These are phyloP conservation scores for Ptychoptera albimana DNA, from an alignment of 2,888 invertebrate species.

Conservation along the genomic window DNA sequence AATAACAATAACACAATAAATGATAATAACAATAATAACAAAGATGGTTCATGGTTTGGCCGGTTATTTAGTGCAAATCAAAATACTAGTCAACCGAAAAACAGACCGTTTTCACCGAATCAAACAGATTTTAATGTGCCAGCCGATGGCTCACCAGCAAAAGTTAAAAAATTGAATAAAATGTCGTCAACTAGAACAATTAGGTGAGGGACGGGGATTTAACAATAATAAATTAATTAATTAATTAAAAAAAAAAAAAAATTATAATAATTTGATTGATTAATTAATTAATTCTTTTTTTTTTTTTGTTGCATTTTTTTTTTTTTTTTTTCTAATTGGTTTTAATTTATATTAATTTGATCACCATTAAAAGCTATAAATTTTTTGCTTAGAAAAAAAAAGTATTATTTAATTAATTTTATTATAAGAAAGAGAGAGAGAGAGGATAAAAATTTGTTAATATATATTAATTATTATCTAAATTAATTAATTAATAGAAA, in stretches of 20 bases:
- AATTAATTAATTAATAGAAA: no score
- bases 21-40: conserved; percentile 16
- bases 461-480: no score
- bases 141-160: conserved; percentile 23
- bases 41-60: conserved; percentile 27
- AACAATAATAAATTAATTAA: no score
- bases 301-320: background rate
- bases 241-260: no score
- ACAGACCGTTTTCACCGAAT: background rate
- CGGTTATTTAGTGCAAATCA: conserved; percentile 21
- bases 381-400: no score
- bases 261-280: no score
- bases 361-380: no score
- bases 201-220: conserved; percentile 30
- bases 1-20: conserved; percentile 15
- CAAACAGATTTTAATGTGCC: conserved; percentile 29
- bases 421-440: no score
- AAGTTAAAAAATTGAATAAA: conserved; percentile 14
- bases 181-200: conserved; percentile 24
- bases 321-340: background rate
- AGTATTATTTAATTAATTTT: no score
- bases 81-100: background rate
- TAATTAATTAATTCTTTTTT: no score
- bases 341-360: background rate
- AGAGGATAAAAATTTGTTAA: no score